These are phyloP conservation scores for Drosophila hawaiiensis DNA, from an alignment of 2,888 invertebrate species.

Conservation along the genomic window DNA sequence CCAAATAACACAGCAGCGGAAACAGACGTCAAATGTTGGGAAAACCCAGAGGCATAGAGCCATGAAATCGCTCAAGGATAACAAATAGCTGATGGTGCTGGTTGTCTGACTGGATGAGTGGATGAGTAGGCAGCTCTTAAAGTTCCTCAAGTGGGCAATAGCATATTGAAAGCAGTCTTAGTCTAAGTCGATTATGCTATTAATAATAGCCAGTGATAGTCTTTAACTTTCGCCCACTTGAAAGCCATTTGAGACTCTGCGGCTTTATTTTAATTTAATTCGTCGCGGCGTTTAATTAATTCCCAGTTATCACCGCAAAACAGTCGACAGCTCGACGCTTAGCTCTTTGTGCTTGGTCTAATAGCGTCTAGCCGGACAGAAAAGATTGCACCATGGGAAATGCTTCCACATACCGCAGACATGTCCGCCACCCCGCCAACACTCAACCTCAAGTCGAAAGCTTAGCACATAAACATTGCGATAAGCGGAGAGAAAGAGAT, in stretches of 20 bases:
- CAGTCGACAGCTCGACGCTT: conserved; percentile 58
- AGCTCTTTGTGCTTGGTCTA: conserved; percentile 51
- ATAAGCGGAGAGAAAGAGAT: conserved; percentile 48
- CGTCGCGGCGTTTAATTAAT: conserved; percentile 82
- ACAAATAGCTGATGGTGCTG: background rate
- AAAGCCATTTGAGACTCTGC: conserved; percentile 37
- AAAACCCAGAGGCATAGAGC: conserved; percentile 24
- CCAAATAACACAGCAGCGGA: conserved; percentile 26
- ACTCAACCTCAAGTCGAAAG: conserved; percentile 21
- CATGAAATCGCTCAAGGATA: conserved; percentile 32
- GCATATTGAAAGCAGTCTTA: background rate
- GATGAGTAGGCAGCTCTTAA: conserved; percentile 17
- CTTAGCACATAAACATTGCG: conserved; percentile 59
- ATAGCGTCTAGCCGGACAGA: conserved; percentile 67
- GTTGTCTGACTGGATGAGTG: background rate
- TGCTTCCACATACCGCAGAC: conserved; percentile 74
- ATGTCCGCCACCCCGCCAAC: conserved; percentile 23
- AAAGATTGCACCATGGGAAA: conserved; percentile 53
- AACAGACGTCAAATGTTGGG: conserved; percentile 47
- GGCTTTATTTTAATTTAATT: conserved; percentile 67
- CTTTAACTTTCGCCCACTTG: conserved; percentile 17
- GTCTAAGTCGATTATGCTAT: conserved; percentile 26
- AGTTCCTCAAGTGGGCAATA: conserved; percentile 15
- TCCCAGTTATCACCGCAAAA: conserved; percentile 80
- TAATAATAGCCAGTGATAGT: conserved; percentile 45